phyloP scores from a whole-genome alignment of 2,888 invertebrate species.

The Thumatha senex region DNA sequence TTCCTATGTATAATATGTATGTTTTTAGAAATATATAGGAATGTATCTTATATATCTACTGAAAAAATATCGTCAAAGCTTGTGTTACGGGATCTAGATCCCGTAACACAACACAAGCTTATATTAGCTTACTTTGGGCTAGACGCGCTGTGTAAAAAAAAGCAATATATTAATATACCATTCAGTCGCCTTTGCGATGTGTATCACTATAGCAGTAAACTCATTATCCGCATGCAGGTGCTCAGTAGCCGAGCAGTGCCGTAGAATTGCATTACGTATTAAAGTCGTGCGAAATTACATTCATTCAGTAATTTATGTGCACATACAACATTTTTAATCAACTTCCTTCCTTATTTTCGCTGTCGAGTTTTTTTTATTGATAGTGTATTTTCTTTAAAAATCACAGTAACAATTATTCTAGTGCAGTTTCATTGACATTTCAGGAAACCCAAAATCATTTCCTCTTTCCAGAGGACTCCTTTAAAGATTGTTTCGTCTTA shows the following conservation, averaged over 20 bases:
- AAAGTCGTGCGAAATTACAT: slow-evolving; percentile 3
- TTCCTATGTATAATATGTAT: too few relatives aligned
- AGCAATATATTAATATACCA: too few relatives aligned
- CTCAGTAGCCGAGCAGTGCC: not conserved
- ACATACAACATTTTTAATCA: slow-evolving; percentile 8
- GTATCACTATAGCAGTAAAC: not conserved
- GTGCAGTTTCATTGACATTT: not conserved
- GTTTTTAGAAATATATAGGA: too few relatives aligned
- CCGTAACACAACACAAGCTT: too few relatives aligned
- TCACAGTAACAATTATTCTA: not conserved
- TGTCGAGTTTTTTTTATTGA: not conserved
- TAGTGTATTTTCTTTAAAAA: not conserved
- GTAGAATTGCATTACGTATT: slow-evolving; percentile 9
- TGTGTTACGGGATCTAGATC: too few relatives aligned
- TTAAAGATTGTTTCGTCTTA: too few relatives aligned
- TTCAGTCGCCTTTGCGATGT: not conserved
- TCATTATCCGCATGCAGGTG: not conserved
- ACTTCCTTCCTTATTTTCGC: not conserved
- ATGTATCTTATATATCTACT: too few relatives aligned
- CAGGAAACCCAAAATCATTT: too few relatives aligned
- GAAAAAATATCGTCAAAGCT: too few relatives aligned
- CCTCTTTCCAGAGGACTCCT: too few relatives aligned
- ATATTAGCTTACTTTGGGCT: too few relatives aligned
- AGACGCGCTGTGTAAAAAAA: too few relatives aligned
- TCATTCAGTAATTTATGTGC: slow-evolving; percentile 6